Conservation (phyloP, 1,140 invertebrate species). For the Dolichoris vasculosae region DNA sequence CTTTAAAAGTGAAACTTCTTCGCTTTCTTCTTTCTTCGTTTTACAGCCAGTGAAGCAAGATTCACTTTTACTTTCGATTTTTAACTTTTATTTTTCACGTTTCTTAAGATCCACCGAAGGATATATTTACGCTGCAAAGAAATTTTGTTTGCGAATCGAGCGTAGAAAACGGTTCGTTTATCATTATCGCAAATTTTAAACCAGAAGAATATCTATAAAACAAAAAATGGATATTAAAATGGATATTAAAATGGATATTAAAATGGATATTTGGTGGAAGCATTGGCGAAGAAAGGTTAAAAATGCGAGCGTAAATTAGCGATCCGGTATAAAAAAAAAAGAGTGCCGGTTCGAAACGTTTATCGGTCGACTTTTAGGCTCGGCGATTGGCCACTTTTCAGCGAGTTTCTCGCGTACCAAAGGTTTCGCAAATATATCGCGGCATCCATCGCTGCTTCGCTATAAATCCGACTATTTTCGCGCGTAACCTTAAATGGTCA, state of each 20-base stretch:
- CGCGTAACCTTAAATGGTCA: conserved; percentile 8
- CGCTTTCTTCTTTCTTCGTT: not conserved
- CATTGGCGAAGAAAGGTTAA: not conserved
- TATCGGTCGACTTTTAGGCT: not conserved
- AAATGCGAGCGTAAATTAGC: not conserved
- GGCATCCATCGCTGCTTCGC: not conserved
- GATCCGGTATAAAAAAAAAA: not conserved
- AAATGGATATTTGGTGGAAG: no score
- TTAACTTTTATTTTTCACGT: conserved; percentile 16
- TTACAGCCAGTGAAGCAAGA: not conserved
- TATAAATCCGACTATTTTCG: conserved; percentile 6
- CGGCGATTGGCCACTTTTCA: not conserved
- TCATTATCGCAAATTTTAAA: not conserved
- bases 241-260: no score
- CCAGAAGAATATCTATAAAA: not conserved
- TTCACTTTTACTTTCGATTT: conserved; percentile 27
- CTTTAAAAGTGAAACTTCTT: not conserved
- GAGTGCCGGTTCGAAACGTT: not conserved
- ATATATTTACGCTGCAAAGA: not conserved
- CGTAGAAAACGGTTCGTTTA: not conserved
- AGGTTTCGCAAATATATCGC: not conserved
- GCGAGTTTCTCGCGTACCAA: not conserved
- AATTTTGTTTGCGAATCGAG: not conserved
- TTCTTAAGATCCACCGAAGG: not conserved
- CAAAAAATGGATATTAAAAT: no score